These are phyloP conservation scores for Chaetura pelagica DNA, from an alignment of 2,113 vertebrate species.

Conservation along the genomic window DNA sequence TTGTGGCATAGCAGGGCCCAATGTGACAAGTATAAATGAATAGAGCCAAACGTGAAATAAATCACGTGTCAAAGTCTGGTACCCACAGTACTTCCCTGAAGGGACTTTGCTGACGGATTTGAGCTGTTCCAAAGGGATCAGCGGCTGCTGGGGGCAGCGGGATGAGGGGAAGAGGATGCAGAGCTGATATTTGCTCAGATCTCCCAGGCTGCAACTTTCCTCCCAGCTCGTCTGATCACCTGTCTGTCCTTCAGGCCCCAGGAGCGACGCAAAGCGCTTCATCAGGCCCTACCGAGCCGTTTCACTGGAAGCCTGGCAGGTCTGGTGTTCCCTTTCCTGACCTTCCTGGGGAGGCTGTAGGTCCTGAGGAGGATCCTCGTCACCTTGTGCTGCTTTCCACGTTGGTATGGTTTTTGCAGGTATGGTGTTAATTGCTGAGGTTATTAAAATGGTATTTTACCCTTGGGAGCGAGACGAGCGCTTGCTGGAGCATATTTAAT, in stretches of 20 bases:
- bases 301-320: neutral
- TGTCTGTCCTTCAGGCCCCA: neutral
- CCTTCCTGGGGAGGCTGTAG: neutral
- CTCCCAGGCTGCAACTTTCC: neutral
- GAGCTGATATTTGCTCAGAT: too few relatives aligned
- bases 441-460: neutral
- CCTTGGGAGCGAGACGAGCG: neutral
- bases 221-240: neutral
- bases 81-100: neutral
- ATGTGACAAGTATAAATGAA: neutral
- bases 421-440: neutral
- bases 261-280: neutral
- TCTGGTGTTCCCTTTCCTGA: neutral
- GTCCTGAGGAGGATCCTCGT: accelerated
- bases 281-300: accelerated
- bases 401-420: neutral
- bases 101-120: neutral
- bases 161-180: neutral
- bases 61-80: accelerated
- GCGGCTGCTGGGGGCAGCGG: accelerated
- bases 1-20: neutral
- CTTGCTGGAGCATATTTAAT: neutral
- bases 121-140: neutral
- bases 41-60: neutral
- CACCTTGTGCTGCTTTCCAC: neutral